These are phyloP conservation scores for Seira musarum DNA, from an alignment of 2,888 invertebrate species.

Conservation along the genomic window DNA sequence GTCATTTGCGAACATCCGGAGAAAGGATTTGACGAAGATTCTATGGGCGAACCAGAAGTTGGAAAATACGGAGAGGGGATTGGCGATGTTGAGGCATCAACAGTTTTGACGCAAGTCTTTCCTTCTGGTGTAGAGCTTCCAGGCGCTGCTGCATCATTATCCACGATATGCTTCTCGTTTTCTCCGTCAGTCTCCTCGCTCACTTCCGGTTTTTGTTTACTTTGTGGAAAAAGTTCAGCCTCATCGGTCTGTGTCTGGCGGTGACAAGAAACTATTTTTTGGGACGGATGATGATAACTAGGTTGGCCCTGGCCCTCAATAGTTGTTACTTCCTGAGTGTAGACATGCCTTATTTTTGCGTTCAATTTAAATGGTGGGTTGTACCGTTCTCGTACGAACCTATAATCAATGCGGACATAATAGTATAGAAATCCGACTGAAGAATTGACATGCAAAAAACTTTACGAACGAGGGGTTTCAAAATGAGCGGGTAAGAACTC, in stretches of 20 bases:
- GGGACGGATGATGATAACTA: conserved; percentile 34
- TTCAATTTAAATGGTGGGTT: conserved; percentile 62
- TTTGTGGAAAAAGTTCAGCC: conserved; percentile 13
- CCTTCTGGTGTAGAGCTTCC: neutral
- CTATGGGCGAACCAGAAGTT: conserved; percentile 21
- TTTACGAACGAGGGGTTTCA: too few species aligned
- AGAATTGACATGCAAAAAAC: conserved; percentile 5
- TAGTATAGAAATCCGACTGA: too few species aligned
- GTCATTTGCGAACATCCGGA: conserved; percentile 50
- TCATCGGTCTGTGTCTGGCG: conserved; percentile 58
- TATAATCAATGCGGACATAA: conserved; percentile 31
- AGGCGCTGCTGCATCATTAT: neutral
- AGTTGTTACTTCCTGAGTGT: conserved; percentile 62
- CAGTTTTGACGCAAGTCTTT: conserved; percentile 5
- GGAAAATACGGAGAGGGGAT: conserved; percentile 41
- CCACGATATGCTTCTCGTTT: neutral
- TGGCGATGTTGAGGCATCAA: conserved; percentile 56
- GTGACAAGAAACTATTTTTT: conserved; percentile 47
- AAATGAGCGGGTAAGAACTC: too few species aligned
- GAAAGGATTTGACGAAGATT: conserved; percentile 25
- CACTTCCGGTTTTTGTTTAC: conserved; percentile 26
- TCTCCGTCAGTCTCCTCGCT: conserved; percentile 3
- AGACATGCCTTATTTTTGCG: conserved; percentile 64
- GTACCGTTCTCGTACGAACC: conserved; percentile 42
- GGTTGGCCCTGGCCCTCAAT: conserved; percentile 42